Evolutionary conservation across 1,140 invertebrate genomes (phyloP).

Genomic region (Penaeus japonicus): DNA sequence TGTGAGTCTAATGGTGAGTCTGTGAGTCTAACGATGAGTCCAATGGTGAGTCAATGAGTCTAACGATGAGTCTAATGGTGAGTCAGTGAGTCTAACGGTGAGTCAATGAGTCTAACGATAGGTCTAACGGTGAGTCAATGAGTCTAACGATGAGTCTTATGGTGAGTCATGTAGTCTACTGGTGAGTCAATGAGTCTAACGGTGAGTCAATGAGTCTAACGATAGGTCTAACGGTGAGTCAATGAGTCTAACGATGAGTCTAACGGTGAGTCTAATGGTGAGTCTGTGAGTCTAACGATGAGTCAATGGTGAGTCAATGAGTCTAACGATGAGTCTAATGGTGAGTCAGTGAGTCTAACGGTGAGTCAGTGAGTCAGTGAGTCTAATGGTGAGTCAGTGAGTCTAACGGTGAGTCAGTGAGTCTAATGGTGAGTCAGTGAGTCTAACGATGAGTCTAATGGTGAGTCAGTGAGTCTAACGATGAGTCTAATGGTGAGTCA

Average conservation of each 20-base stretch:
- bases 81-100: too few species aligned
- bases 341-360: too few species aligned
- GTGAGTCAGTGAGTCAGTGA: neutral
- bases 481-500: neutral
- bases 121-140: neutral
- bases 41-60: too few species aligned
- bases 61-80: neutral
- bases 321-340: too few species aligned
- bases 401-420: neutral
- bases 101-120: neutral
- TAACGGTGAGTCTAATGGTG: neutral
- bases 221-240: neutral
- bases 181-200: neutral
- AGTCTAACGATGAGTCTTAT: neutral
- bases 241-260: neutral
- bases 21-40: neutral
- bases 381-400: neutral
- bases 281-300: too few species aligned
- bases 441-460: neutral
- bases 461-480: too few species aligned
- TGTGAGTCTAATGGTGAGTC: neutral
- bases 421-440: too few species aligned
- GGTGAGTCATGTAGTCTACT: neutral
- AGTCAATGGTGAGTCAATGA: too few species aligned
- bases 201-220: too few species aligned